These are phyloP conservation scores for Cichlasoma orientale DNA, from an alignment of 2,797 vertebrate genomes.

Conservation along the genomic window DNA sequence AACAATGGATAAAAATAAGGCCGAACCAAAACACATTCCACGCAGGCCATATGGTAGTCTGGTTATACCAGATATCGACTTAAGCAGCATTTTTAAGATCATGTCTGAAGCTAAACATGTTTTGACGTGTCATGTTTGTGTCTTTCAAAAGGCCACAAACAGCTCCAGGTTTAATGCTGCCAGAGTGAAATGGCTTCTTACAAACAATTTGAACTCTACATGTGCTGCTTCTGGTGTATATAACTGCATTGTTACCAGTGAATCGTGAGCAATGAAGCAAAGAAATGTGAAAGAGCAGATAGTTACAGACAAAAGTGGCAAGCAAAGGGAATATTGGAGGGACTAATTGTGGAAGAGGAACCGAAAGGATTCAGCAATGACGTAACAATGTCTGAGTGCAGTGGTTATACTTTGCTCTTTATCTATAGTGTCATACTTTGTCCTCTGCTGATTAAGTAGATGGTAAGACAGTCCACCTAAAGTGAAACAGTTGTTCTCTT, in stretches of 20 bases:
- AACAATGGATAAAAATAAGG: neutral
- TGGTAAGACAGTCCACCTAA: neutral
- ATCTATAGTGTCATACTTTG: slow-evolving; percentile 1
- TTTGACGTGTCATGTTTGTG: neutral
- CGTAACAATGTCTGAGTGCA: neutral
- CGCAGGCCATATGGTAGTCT: neutral
- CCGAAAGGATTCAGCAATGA: neutral
- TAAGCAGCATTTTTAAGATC: too few species aligned
- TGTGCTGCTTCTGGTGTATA: neutral
- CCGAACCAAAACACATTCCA: neutral
- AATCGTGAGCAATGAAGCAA: neutral
- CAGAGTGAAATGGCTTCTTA: neutral
- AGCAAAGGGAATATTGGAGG: neutral
- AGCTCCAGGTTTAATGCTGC: neutral
- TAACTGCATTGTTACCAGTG: neutral
- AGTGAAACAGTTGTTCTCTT: slow-evolving; percentile 9
- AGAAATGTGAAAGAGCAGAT: neutral
- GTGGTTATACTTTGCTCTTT: slow-evolving; percentile 6
- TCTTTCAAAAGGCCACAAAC: neutral
- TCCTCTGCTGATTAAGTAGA: slow-evolving; percentile 13
- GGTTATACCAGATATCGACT: too few species aligned
- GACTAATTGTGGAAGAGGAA: neutral
- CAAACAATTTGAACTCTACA: neutral
- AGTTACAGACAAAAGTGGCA: neutral
- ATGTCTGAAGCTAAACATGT: neutral